Conservation (phyloP, 2,113 vertebrate genomes). For the Dendropsophus ebraccatus region DNA sequence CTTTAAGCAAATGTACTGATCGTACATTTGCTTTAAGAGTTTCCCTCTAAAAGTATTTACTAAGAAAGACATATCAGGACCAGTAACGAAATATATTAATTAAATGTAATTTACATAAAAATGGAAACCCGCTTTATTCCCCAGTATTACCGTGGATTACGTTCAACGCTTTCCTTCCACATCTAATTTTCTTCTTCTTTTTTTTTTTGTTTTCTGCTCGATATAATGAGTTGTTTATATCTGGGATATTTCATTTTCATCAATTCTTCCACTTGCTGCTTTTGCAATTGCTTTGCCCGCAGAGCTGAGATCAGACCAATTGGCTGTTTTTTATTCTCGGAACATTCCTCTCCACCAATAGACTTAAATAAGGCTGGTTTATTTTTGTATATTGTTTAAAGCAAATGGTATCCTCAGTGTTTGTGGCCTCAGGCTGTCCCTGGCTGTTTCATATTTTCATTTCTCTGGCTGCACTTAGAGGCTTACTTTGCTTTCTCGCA, state of each 20-base stretch:
- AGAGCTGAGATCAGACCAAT: neutral
- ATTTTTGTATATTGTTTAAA: conserved; percentile 22
- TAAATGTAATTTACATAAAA: neutral
- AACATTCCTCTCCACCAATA: conserved; percentile 1
- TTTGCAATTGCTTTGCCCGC: neutral
- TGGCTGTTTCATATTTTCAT: neutral
- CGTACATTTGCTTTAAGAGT: no score
- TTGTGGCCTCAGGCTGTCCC: neutral
- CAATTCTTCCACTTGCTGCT: neutral
- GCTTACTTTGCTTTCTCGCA: neutral
- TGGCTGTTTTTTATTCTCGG: neutral
- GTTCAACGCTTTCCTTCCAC: neutral
- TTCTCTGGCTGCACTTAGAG: neutral
- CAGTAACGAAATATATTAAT: no score
- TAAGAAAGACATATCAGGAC: no score
- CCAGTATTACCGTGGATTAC: neutral
- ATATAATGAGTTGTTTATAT: conserved; percentile 1
- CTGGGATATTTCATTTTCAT: conserved; percentile 29
- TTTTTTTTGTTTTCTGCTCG: neutral
- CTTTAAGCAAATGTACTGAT: no score
- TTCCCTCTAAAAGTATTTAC: no score
- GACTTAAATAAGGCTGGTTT: conserved; percentile 14
- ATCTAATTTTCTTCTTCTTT: neutral
- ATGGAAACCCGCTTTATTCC: neutral
- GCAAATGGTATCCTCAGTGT: neutral